A percentile compares a stretch with the other conserved stretches of the same genome.
Evolutionary conservation across 2,888 invertebrate genomes (phyloP).

Genomic region (Muschampia staudingeri): DNA sequence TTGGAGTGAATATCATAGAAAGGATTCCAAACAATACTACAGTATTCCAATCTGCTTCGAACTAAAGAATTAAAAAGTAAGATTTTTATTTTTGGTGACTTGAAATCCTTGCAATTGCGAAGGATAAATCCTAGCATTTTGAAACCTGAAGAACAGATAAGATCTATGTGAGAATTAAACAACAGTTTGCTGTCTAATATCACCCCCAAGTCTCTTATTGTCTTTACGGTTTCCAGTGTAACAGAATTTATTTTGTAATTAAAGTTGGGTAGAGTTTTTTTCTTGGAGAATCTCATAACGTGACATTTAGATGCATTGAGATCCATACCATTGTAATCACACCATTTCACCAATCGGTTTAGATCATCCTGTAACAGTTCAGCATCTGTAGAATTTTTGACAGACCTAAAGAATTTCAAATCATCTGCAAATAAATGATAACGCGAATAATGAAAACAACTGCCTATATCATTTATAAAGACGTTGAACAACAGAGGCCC

Average conservation of each 20-base stretch:
- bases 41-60: conserved; percentile 1
- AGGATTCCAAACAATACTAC: not conserved
- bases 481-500: conserved; percentile 14
- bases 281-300: not conserved
- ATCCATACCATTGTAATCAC: conserved; percentile 16
- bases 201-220: not conserved
- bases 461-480: conserved; percentile 10
- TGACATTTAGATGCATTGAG: not conserved
- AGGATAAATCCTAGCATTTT: conserved; percentile 1
- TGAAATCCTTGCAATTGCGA: not conserved
- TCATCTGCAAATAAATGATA: conserved; percentile 12
- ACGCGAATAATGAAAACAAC: not conserved
- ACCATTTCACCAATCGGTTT: conserved; percentile 10
- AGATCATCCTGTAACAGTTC: conserved; percentile 8
- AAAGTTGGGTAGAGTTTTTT: not conserved
- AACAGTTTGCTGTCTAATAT: not conserved
- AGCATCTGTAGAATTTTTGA: not conserved
- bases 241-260: not conserved
- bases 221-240: not conserved
- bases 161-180: conserved; percentile 1
- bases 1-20: not conserved
- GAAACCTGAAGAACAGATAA: not conserved
- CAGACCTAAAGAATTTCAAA: conserved; percentile 3
- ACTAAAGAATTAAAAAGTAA: not conserved
- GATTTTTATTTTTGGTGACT: conserved; percentile 3